Base-by-base conservation (phyloP, 2,888 invertebrate genomes). In the Clanis bilineata region DNA sequence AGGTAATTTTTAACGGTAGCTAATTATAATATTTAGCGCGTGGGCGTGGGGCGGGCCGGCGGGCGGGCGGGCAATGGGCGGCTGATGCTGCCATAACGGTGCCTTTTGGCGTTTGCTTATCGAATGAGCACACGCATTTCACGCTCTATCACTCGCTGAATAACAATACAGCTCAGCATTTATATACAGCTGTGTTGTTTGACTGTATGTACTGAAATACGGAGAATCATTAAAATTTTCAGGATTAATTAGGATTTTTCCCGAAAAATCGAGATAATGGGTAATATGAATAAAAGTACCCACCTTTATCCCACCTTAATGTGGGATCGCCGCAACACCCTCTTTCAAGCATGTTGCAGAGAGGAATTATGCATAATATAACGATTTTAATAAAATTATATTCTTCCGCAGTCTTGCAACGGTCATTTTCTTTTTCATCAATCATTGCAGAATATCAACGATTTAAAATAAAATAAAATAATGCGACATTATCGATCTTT, bases 71-170 rank as follows among this genome's bases (percentile, higher is more conserved):
- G 51, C 51, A 51, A 10, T 51, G 51, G 51, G 51, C 32, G 51
- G 44, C 66, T 67, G 68, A 70, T 64, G 65, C 64, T 70, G 67
- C 67, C 68, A 67, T 28, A 38, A 67, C 67, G 68, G 67, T 61
- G 70, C 70, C 77, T 79, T 76, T 74, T 74, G 76, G 67, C 67
- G 72, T 79, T 67, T 68, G 67, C 64, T 74, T 77, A 71, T 74
- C 74, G 72, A 70, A 64, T 74, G 75, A 74, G 65, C 67, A 72
- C 79, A 73, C 77, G 70, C 76, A 74, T 74, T 76, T 77, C 64
- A 77, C 74, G 69, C 70, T 66, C 67, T 65, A 66, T 64, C 69
- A 73, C 76, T 64, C 64, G 62, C 68, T 70, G 69, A 69, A 67
- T 71, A 76, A 22, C 36, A 15, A 25, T 71, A 73, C 74, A 71